Evolutionary conservation across 2,113 vertebrate species (phyloP).

Genomic region (Lutjanus erythropterus): DNA sequence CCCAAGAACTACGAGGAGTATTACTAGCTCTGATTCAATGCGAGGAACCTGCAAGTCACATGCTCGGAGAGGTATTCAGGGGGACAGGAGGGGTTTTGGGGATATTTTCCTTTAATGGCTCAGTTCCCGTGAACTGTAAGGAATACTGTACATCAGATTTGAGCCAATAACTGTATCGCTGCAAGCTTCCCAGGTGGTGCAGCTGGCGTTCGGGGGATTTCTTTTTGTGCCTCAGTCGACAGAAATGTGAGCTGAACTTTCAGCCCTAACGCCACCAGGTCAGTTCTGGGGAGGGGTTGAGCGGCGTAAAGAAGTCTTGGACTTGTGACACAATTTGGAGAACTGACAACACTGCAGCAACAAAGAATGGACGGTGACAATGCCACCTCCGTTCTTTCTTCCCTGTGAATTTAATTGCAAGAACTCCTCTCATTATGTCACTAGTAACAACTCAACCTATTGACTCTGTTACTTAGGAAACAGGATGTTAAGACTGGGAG

Average conservation of each 20-base stretch:
- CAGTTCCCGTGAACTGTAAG: constrained; percentile 34
- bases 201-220: not conserved
- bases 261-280: not conserved
- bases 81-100: not conserved
- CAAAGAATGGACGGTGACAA: not conserved
- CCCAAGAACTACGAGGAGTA: constrained; percentile 99
- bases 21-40: constrained; percentile 85
- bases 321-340: constrained; percentile 21
- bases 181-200: not conserved
- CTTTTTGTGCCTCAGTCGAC: constrained; percentile 19
- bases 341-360: constrained; percentile 15
- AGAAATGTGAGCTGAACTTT: constrained; percentile 3
- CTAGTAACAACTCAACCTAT: not conserved
- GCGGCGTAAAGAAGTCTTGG: not conserved
- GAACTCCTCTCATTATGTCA: constrained; percentile 16
- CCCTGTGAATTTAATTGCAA: constrained; percentile 6
- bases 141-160: constrained; percentile 6
- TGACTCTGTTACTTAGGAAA: constrained; percentile 12
- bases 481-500: constrained; percentile 25
- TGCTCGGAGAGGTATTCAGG: constrained; percentile 5
- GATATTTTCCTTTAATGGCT: constrained; percentile 17
- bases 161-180: constrained; percentile 15
- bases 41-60: not conserved
- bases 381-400: not conserved
- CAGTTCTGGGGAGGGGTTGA: not conserved